A percentile compares a stretch with the other conserved stretches of the same genome.
Evolutionary conservation across 2,113 vertebrate genomes (phyloP).

Genomic region (Notechis scutatus): DNA sequence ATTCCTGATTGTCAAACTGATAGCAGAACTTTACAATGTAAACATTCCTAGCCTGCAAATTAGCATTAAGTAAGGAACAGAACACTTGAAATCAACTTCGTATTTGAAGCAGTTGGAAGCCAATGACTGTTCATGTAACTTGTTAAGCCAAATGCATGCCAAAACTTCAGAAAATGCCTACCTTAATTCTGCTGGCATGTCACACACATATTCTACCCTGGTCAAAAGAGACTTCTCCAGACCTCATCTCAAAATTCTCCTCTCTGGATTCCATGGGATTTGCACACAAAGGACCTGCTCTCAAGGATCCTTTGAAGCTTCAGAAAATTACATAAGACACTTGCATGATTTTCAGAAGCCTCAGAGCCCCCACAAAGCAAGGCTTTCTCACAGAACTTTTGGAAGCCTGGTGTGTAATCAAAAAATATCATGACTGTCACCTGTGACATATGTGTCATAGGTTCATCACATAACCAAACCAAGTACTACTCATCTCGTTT

Average conservation of each 20-base stretch:
- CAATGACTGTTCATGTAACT: neutral
- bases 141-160: neutral
- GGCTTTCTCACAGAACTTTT: neutral
- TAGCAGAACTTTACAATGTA: neutral
- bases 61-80: neutral
- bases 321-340: neutral
- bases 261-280: neutral
- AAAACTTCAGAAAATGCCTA: neutral
- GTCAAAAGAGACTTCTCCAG: neutral
- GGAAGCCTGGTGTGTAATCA: neutral
- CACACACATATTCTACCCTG: neutral
- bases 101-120: neutral
- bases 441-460: no score
- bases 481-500: neutral
- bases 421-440: neutral
- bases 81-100: neutral
- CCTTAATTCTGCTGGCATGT: neutral
- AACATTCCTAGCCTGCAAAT: neutral
- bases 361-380: neutral
- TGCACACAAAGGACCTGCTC: neutral
- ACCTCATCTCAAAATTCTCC: neutral
- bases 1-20: neutral
- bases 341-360: neutral
- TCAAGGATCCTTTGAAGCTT: neutral
- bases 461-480: neutral